Base-by-base conservation (phyloP, 2,797 vertebrate genomes). In the Epinephelus coioides region DNA sequence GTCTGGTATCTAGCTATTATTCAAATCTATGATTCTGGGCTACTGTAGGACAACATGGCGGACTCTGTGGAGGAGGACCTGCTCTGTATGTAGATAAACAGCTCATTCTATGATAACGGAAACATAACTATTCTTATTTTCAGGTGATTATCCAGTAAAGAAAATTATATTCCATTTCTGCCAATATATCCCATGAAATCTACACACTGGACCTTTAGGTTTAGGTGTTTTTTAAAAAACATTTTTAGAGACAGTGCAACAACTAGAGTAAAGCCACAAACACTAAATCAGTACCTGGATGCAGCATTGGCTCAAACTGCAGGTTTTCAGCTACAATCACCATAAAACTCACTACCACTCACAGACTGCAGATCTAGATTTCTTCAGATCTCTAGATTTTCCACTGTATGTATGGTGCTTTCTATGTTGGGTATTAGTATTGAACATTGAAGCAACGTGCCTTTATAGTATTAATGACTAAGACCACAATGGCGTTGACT, bases 401-500 rank as follows among this genome's bases (percentile, higher is more conserved):
- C 50, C 11, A 46, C 27, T 53, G 11, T 34, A 46, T n/a, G 12
- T 12, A 55, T 19, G n/a, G 4, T 23, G 9, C 5, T 43, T 49
- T 70, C 19, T n/a, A 10, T 57, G 19, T 40, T 12, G 6, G 13
- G 9, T 53, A 55, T 15, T 10, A 63, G 34, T 12, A 21, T 6
- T 61, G 43, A 65, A 47, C 13, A 63, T 8, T 46, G 19, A 50
- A 46, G 34, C 19, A 66, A 23, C 15, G 50, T 15, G 19, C 40
- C 57, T 68, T 69, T 27, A 10, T n/a, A 25, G 43, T 17, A n/a
- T 61, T 60, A 5, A n/a, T 27, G 18, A 65, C n/a, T 54, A 60
- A 15, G 17, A 30, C 50, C 53, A 60, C 34, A 75, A 82, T 53
- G 63, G 63, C 17, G 19, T 69, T 21, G 60, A 79, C 78, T 83